Percentiles rank a stretch among this genome's conserved stretches.
phyloP scores from a whole-genome alignment of 2,113 vertebrate genomes.

The Antechinus flavipes region DNA sequence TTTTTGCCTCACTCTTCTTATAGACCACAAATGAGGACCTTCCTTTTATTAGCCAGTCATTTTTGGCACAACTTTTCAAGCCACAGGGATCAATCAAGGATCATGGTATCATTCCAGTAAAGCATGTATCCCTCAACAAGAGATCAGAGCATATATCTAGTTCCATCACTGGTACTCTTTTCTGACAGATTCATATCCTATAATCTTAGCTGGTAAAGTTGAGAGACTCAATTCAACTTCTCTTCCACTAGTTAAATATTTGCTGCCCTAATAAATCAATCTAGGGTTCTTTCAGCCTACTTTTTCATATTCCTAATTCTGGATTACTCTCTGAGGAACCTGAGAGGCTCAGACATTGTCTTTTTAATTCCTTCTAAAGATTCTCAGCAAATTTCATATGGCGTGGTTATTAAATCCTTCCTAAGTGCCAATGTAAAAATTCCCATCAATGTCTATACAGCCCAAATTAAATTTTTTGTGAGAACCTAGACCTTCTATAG shows the following conservation, averaged over 20 bases:
- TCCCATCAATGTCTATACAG: background rate
- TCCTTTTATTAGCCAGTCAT: background rate
- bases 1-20: background rate
- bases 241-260: background rate
- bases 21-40: background rate
- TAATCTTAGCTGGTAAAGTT: background rate
- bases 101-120: background rate
- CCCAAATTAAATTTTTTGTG: background rate
- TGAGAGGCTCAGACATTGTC: background rate
- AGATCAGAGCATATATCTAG: background rate
- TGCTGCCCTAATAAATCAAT: background rate
- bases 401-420: background rate
- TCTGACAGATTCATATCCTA: background rate
- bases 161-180: background rate
- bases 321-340: background rate
- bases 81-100: background rate
- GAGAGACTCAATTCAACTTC: background rate
- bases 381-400: background rate
- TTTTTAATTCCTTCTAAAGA: background rate
- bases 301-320: background rate
- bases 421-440: background rate
- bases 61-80: background rate
- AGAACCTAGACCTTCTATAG: background rate
- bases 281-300: background rate
- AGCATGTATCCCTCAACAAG: background rate